phyloP scores from a whole-genome alignment of 2,113 vertebrate species.

The Cyanoderma ruficeps region DNA sequence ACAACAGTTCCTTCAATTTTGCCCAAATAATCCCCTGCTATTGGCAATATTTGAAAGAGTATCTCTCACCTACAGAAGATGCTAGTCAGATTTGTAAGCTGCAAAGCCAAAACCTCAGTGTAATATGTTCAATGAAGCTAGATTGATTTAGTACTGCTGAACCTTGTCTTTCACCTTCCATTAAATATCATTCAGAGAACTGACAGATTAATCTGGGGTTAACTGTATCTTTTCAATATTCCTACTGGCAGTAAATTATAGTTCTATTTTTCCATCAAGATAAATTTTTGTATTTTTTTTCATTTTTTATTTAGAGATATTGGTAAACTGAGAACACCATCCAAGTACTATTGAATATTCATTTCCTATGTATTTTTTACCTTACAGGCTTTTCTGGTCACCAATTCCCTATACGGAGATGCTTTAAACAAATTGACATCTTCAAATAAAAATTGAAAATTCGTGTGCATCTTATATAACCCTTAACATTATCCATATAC shows the following conservation, averaged over 20 bases:
- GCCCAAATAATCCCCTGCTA: not conserved
- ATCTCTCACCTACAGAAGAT: not conserved
- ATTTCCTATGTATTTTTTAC: not conserved
- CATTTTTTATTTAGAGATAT: not conserved
- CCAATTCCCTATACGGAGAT: not conserved
- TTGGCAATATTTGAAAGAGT: not conserved
- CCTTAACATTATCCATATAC: not conserved
- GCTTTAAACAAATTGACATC: slow-evolving; percentile 10
- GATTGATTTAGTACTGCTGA: not conserved
- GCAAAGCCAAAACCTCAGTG: not conserved
- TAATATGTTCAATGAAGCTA: not conserved
- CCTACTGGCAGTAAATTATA: not conserved
- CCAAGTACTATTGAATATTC: not conserved
- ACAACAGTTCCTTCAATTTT: not conserved
- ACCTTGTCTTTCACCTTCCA: not conserved
- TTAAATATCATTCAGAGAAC: not conserved
- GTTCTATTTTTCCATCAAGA: slow-evolving; percentile 13
- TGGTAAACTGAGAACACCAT: slow-evolving; percentile 11
- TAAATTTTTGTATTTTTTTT: slow-evolving; percentile 36
- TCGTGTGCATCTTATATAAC: not conserved
- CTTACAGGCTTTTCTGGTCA: not conserved
- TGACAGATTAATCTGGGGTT: not conserved
- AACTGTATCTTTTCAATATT: slow-evolving; percentile 39
- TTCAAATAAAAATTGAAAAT: slow-evolving; percentile 48
- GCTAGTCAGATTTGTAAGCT: not conserved